Base-by-base conservation (phyloP, 2,888 invertebrate species). In the Calliscelio sp. region DNA sequence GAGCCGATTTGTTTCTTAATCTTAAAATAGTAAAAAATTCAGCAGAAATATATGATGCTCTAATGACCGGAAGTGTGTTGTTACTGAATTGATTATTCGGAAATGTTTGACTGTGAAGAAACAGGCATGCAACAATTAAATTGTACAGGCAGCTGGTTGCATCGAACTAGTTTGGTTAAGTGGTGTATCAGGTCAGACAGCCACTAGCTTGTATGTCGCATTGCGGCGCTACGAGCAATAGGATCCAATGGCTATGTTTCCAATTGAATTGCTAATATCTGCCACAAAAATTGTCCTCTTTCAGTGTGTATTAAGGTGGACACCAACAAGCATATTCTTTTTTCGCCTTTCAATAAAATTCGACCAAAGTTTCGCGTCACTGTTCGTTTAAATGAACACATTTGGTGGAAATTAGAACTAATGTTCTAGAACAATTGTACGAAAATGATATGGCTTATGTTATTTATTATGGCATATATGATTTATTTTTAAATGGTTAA, bases 151-250 rank as follows among this genome's bases (percentile, higher is more conserved):
- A 73, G 73, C 63, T 68, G 75, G 59, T 59, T 59, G 25, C 61
- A 73, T 71, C 32, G 61, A 49, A 70, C 65, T 83, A 85, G 68
- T 80, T 84, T 86, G 85, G 85, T 85, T 86, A 87, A 85, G 84
- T 88, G 77, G 87, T 84, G 85, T 85, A 87, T 86, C 86, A 84
- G 87, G 86, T 86, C 86, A 87, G 85, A 87, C 81, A 87, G 86
- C 84, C 83, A 66, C 79, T 70, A 84, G 86, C 87, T 86, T 87
- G 89, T 90, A 89, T 92, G 92, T 91, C 92, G 92, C 92, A 92
- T 90, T 92, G 92, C 92, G 92, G 89, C 91, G 90, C 88, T 86
- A 87, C 88, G 85, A 80, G 86, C 89, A 86, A 89, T 89, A 87
- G 88, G 88, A 88, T 88, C 88, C 89, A 89, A 89, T 87, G 86